Conservation (phyloP, 2,888 invertebrate species). For the Nemapogon koenigi region DNA sequence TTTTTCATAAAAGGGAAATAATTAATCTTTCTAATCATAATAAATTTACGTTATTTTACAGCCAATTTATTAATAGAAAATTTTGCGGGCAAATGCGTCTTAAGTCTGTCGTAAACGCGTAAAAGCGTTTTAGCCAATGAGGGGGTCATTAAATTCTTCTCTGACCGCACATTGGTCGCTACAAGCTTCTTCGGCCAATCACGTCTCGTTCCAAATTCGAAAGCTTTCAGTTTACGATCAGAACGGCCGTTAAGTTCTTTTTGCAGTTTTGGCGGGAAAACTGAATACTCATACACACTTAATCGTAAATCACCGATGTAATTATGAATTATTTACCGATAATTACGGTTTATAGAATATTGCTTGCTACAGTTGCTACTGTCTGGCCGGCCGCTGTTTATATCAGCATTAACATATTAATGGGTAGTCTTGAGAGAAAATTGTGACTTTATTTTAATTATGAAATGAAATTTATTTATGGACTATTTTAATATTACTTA, state of each 20-base stretch:
- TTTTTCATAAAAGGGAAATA: slow-evolving; percentile 57
- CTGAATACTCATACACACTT: too few relatives aligned
- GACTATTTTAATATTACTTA: too few relatives aligned
- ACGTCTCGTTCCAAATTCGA: slow-evolving; percentile 47
- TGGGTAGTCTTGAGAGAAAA: too few relatives aligned
- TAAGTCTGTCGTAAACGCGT: slow-evolving; percentile 57
- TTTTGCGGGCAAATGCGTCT: slow-evolving; percentile 52
- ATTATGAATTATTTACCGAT: too few relatives aligned
- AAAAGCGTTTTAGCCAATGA: slow-evolving; percentile 50
- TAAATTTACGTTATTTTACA: slow-evolving; percentile 53
- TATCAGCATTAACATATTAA: too few relatives aligned
- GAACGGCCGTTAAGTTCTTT: slow-evolving; percentile 42
- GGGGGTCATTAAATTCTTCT: slow-evolving; percentile 46
- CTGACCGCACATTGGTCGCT: slow-evolving; percentile 45
- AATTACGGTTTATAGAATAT: too few relatives aligned
- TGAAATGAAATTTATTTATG: too few relatives aligned
- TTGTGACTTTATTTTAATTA: too few relatives aligned
- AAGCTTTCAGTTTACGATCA: slow-evolving; percentile 55
- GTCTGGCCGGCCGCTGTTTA: too few relatives aligned
- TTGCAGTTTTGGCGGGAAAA: slow-evolving; percentile 61
- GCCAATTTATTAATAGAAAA: slow-evolving; percentile 64
- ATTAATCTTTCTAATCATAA: slow-evolving; percentile 51
- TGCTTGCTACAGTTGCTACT: too few relatives aligned
- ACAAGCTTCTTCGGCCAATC: slow-evolving; percentile 35
- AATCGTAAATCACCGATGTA: too few relatives aligned